A percentile compares a stretch with the other conserved stretches of the same genome.
phyloP scores from a whole-genome alignment of 2,113 vertebrate species.

The Corythornis madagascariensis region DNA sequence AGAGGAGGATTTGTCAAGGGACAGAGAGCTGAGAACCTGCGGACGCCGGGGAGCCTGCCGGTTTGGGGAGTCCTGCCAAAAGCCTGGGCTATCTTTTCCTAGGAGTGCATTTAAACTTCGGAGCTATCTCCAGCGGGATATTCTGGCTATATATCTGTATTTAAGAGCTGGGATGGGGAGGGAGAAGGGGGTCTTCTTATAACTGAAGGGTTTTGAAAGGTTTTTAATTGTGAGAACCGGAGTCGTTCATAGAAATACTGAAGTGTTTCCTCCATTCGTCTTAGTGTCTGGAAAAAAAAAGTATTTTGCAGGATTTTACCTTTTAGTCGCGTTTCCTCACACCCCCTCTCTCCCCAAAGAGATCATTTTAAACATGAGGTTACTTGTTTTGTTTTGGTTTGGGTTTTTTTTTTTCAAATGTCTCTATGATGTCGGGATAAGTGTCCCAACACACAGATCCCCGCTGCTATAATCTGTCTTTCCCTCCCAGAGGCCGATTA shows the following conservation, averaged over 20 bases:
- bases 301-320: slow-evolving; percentile 1
- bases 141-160: slow-evolving; percentile 18
- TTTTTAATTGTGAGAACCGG: slow-evolving; percentile 7
- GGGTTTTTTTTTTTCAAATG: neutral
- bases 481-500: slow-evolving; percentile 47
- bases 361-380: slow-evolving; percentile 51
- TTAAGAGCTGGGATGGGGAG: neutral
- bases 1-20: neutral
- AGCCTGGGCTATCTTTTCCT: neutral
- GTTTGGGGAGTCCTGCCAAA: neutral
- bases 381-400: neutral
- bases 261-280: slow-evolving; percentile 8
- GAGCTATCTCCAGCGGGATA: neutral
- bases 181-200: neutral
- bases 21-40: neutral
- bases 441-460: slow-evolving; percentile 20
- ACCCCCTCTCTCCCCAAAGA: slow-evolving; percentile 24
- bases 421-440: slow-evolving; percentile 15
- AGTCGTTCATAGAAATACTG: slow-evolving; percentile 6
- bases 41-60: neutral
- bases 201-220: neutral
- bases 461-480: slow-evolving; percentile 52
- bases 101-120: neutral
- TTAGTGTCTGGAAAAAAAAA: neutral
- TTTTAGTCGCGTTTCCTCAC: slow-evolving; percentile 3